These are phyloP conservation scores for Trichogramma evanescens DNA, from an alignment of 2,888 invertebrate genomes.

Conservation along the genomic window DNA sequence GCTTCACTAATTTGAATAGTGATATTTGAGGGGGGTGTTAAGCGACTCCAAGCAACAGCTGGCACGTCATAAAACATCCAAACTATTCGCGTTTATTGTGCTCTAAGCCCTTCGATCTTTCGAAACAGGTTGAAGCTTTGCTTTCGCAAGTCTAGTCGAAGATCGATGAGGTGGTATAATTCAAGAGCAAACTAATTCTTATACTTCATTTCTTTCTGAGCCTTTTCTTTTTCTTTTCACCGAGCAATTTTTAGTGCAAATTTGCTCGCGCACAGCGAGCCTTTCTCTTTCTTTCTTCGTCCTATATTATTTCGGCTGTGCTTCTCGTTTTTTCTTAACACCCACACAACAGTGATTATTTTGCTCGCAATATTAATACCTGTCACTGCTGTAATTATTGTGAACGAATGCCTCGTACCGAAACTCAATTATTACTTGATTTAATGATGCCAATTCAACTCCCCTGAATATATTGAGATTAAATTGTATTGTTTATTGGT, in stretches of 20 bases:
- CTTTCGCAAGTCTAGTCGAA: constrained; percentile 5
- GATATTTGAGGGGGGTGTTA: constrained; percentile 45
- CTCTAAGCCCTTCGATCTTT: constrained; percentile 5
- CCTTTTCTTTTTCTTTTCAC: not conserved
- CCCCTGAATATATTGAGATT: constrained; percentile 24
- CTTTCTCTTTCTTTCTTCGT: not conserved
- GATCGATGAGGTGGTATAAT: constrained; percentile 14
- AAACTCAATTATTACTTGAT: constrained; percentile 15
- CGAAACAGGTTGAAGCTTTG: not conserved
- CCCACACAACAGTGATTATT: too few species aligned
- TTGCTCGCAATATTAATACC: constrained; percentile 10
- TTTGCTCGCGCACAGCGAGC: too few species aligned
- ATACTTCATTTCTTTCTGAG: not conserved
- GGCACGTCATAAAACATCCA: constrained; percentile 37
- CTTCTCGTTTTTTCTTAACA: too few species aligned
- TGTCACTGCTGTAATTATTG: constrained; percentile 16
- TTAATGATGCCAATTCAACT: constrained; percentile 19
- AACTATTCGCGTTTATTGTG: constrained; percentile 28
- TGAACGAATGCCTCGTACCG: constrained; percentile 4
- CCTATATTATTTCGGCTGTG: not conserved
- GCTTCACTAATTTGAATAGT: constrained; percentile 43
- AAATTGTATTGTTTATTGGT: not conserved
- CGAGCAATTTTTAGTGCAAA: not conserved
- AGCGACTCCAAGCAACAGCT: constrained; percentile 8
- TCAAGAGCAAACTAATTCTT: not conserved